A percentile compares a stretch with the other conserved stretches of the same genome.
Conservation (phyloP, 2,888 invertebrate genomes). For the Orthonevra nobilis region DNA sequence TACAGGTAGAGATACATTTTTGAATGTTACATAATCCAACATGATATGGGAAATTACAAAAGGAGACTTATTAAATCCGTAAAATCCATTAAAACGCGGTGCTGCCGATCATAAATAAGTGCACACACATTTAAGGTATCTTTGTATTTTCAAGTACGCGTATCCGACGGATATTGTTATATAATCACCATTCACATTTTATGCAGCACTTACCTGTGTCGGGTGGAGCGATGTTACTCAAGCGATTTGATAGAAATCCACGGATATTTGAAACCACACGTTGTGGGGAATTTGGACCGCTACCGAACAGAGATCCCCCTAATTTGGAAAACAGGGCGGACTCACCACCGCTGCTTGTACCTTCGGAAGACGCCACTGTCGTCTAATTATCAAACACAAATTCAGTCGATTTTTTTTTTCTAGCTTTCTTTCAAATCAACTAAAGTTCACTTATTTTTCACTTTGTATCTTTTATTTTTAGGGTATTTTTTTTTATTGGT, state of each 20-base stretch:
- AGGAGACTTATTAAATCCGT: neutral
- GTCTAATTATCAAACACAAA: slow-evolving; percentile 62
- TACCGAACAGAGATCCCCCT: slow-evolving; percentile 85
- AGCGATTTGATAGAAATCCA: slow-evolving; percentile 85
- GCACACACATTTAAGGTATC: too few species aligned
- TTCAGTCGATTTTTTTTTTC: slow-evolving; percentile 47
- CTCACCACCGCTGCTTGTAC: slow-evolving; percentile 81
- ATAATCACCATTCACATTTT: slow-evolving; percentile 3
- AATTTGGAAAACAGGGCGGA: slow-evolving; percentile 84
- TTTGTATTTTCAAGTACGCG: neutral
- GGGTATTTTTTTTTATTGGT: slow-evolving; percentile 10
- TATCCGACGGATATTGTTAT: slow-evolving; percentile 47
- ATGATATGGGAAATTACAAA: too few species aligned
- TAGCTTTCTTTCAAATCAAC: slow-evolving; percentile 46
- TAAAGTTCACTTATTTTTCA: slow-evolving; percentile 45
- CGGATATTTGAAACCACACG: slow-evolving; percentile 87
- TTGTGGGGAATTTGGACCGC: slow-evolving; percentile 85
- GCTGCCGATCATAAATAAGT: slow-evolving; percentile 39
- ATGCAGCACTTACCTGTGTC: slow-evolving; percentile 85
- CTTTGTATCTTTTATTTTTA: slow-evolving; percentile 26
- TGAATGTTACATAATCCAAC: slow-evolving; percentile 54
- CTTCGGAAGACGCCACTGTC: slow-evolving; percentile 81
- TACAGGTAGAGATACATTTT: slow-evolving; percentile 14
- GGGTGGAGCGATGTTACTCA: slow-evolving; percentile 85
- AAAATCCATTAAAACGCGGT: slow-evolving; percentile 1